Percentiles rank a stretch among this genome's conserved stretches.
These are phyloP conservation scores for Macrocentrus cingulum DNA, from an alignment of 1,140 invertebrate genomes.

Conservation along the genomic window DNA sequence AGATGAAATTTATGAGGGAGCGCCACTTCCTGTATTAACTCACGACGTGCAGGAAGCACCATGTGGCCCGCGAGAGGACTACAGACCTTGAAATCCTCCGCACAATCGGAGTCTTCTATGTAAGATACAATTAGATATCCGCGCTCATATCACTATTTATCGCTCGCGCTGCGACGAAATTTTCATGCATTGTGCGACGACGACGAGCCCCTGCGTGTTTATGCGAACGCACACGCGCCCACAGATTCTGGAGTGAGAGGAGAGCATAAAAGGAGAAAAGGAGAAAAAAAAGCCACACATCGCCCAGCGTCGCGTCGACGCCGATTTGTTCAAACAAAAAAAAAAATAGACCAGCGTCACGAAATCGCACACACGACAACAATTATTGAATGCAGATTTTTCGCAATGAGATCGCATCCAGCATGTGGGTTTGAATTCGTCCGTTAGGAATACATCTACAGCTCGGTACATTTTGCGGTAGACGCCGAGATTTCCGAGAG, in stretches of 20 bases:
- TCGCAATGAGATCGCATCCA: no score
- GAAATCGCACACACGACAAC: no score
- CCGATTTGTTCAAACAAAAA: no score
- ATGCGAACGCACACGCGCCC: slow-evolving; percentile 11
- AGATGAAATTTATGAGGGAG: slow-evolving; percentile 1
- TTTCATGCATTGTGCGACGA: slow-evolving; percentile 17
- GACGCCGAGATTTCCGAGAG: no score
- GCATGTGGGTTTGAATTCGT: no score
- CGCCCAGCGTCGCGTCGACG: no score
- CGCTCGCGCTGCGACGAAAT: not conserved
- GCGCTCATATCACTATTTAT: not conserved
- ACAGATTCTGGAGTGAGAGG: slow-evolving; percentile 6
- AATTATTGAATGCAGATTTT: no score
- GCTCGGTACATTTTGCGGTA: no score
- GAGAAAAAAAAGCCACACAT: not conserved
- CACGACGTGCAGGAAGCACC: slow-evolving; percentile 8
- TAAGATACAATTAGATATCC: not conserved
- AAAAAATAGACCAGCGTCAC: no score
- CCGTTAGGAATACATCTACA: no score
- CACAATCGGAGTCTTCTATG: not conserved
- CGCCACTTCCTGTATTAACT: slow-evolving; percentile 3
- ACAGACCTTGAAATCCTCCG: slow-evolving; percentile 10
- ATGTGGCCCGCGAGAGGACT: slow-evolving; percentile 15
- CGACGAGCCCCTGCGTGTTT: slow-evolving; percentile 14
- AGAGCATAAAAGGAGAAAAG: not conserved